These are phyloP conservation scores for Sebastes fasciatus DNA, from an alignment of 2,113 vertebrate genomes.

Conservation along the genomic window DNA sequence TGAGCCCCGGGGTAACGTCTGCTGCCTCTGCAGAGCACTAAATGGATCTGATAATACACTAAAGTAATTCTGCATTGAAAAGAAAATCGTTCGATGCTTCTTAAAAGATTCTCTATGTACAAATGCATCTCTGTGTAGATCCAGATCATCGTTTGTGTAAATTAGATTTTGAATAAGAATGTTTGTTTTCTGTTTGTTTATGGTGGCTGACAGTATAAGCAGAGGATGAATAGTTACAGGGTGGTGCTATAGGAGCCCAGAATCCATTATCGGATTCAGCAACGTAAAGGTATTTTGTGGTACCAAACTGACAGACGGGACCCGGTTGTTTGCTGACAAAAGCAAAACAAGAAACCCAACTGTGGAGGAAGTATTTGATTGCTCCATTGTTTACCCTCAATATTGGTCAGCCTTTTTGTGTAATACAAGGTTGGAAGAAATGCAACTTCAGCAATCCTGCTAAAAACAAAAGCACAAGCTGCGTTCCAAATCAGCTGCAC, in stretches of 20 bases:
- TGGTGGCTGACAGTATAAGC: constrained; percentile 24
- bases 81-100: constrained; percentile 65
- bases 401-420: constrained; percentile 21
- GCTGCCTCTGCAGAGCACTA: constrained; percentile 48
- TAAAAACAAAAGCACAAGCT: constrained; percentile 59
- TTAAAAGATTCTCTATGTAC: constrained; percentile 72
- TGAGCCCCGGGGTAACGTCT: constrained; percentile 43
- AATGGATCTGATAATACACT: constrained; percentile 54
- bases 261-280: constrained; percentile 39
- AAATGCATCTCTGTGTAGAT: constrained; percentile 76
- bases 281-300: constrained; percentile 33
- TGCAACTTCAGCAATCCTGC: constrained; percentile 26
- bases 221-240: constrained; percentile 18
- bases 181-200: constrained; percentile 69
- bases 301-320: constrained; percentile 11
- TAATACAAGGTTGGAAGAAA: constrained; percentile 21
- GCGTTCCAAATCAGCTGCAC: constrained; percentile 21
- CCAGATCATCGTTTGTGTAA: constrained; percentile 74
- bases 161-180: constrained; percentile 71
- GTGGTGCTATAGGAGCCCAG: neutral
- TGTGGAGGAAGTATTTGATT: constrained; percentile 31
- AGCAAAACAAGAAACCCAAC: constrained; percentile 40
- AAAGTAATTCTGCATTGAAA: constrained; percentile 54
- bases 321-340: constrained; percentile 39
- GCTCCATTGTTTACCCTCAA: constrained; percentile 41